Conservation (phyloP, 2,888 invertebrate species). For the Acleris sparsana region DNA sequence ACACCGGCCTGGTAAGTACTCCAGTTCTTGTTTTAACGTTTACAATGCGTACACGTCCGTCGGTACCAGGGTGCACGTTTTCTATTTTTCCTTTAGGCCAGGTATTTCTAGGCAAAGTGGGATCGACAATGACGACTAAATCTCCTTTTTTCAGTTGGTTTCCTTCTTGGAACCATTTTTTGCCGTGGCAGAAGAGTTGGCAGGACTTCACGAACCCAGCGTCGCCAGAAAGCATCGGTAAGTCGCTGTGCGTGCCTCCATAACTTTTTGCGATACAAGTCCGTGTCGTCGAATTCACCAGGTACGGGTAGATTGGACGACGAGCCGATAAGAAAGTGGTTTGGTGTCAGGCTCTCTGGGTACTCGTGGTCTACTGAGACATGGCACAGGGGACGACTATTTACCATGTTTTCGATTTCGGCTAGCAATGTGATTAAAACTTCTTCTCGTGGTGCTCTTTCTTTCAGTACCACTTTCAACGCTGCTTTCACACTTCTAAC, state of each 20-base stretch:
- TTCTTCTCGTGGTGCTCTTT: neutral
- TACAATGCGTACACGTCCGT: conserved; percentile 29
- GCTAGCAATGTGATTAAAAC: neutral
- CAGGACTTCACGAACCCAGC: conserved; percentile 21
- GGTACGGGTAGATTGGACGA: neutral
- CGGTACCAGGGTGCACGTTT: conserved; percentile 1
- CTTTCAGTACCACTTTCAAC: neutral
- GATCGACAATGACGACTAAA: conserved; percentile 9
- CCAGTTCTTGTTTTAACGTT: conserved; percentile 25
- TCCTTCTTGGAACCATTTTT: conserved; percentile 2
- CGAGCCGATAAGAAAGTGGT: conserved; percentile 1
- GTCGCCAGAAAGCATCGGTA: conserved; percentile 15
- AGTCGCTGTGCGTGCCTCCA: conserved; percentile 18
- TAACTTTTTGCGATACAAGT: neutral
- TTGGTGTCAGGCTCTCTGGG: conserved; percentile 38
- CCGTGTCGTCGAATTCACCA: conserved; percentile 1
- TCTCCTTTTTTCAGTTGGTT: conserved; percentile 12
- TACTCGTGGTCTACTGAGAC: conserved; percentile 38
- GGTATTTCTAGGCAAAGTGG: conserved; percentile 8
- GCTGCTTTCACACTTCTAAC: neutral
- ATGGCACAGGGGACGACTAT: conserved; percentile 23
- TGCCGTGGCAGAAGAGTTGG: neutral
- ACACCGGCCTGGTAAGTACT: conserved; percentile 15
- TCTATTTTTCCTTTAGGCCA: conserved; percentile 12
- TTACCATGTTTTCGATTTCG: neutral